Evolutionary conservation across 2,888 invertebrate genomes (phyloP).

Genomic region (Carpatolechia fugitivella): DNA sequence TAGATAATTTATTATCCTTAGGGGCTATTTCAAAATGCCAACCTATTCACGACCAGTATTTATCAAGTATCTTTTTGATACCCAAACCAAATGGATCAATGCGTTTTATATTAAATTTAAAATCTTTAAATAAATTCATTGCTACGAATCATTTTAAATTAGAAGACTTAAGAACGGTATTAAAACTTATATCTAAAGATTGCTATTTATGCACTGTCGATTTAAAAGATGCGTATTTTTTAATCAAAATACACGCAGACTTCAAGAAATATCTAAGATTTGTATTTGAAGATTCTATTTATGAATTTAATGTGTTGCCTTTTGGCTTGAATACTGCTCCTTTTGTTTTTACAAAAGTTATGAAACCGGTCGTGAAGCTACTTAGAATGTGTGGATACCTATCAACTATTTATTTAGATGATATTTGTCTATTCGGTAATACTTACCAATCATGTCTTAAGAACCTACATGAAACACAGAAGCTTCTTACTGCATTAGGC

Average conservation of each 20-base stretch:
- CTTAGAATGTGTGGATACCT: conserved; percentile 11
- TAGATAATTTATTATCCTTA: not conserved
- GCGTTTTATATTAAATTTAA: conserved; percentile 14
- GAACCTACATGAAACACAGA: not conserved
- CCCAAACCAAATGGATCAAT: conserved; percentile 9
- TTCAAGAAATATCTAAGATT: conserved; percentile 16
- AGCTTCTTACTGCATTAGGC: not conserved
- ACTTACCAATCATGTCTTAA: not conserved
- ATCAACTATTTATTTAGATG: conserved; percentile 20
- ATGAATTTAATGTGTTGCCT: conserved; percentile 20
- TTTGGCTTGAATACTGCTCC: conserved; percentile 19
- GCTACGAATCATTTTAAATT: conserved; percentile 21
- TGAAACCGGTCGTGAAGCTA: conserved; percentile 19
- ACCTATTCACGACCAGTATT: conserved; percentile 2
- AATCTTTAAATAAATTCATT: conserved; percentile 15
- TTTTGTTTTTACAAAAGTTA: conserved; percentile 18
- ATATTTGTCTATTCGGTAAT: conserved; percentile 6
- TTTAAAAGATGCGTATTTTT: conserved; percentile 19
- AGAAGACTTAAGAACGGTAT: conserved; percentile 19
- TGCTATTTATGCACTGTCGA: conserved; percentile 16
- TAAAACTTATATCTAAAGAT: conserved; percentile 16
- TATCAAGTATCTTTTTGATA: conserved; percentile 5
- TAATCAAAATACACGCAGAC: conserved; percentile 12
- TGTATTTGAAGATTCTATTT: conserved; percentile 5
- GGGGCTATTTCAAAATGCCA: conserved; percentile 9